phyloP scores from a whole-genome alignment of 2,113 vertebrate genomes.

The Pongo abelii region DNA sequence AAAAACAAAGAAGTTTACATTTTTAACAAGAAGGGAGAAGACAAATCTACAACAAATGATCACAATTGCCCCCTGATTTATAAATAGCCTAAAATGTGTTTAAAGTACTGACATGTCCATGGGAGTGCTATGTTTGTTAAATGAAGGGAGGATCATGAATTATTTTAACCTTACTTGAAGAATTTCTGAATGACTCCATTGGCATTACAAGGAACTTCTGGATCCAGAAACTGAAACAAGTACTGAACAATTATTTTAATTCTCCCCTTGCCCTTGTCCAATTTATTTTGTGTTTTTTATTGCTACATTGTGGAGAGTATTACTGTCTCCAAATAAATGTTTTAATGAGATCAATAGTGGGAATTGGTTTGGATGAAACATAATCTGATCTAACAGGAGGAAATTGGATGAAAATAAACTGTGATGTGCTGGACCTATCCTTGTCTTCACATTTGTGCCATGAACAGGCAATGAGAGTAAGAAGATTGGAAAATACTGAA shows the following conservation, averaged over 20 bases:
- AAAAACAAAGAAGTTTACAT: neutral
- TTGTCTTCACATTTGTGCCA: neutral
- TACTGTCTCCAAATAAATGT: neutral
- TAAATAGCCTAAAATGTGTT: neutral
- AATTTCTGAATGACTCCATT: neutral
- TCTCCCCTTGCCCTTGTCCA: neutral
- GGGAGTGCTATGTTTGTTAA: neutral
- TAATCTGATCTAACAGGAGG: neutral
- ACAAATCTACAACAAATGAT: neutral
- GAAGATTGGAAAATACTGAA: neutral
- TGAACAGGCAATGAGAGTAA: neutral
- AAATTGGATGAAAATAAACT: neutral
- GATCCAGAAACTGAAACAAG: neutral
- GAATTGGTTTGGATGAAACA: neutral
- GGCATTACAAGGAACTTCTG: neutral
- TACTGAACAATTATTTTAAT: neutral
- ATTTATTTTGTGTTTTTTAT: neutral
- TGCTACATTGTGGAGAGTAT: neutral
- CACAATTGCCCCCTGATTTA: neutral
- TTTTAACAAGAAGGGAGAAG: neutral
- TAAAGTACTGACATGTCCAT: neutral
- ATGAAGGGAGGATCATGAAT: neutral
- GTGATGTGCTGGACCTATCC: neutral
- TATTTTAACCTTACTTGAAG: neutral
- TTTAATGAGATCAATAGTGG: neutral